Evolutionary conservation across 2,888 invertebrate species (phyloP), one percentile per base, ranked within the genome.

Genomic region (Drosophila phalerata): DNA sequence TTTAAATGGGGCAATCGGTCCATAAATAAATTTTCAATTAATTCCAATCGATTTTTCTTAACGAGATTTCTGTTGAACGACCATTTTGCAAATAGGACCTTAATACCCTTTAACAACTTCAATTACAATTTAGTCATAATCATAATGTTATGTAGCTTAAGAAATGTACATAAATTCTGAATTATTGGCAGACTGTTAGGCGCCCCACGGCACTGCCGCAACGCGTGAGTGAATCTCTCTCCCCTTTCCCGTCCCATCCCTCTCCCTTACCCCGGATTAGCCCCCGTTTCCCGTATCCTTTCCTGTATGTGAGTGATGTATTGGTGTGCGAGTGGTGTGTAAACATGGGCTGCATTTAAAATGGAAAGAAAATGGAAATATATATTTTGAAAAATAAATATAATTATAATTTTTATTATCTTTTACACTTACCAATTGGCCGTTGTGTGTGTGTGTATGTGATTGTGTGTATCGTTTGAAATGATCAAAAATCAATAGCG

Each of bases 101-200:
- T 60, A 47, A 68, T 66, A 76, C 63, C 67, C 64, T 63, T 70
- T 22, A 73, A 76, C 79, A 81, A 81, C 85, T 76, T 84, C 55
- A 65, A 47, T 81, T 81, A 81, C 66, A 78, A 43, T 5, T 5
- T 45, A 45, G 45, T 70, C 72, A 72, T 83, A 66, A 74, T 77
- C 71, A 66, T 63, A 55, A 57, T 68, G 37, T 77, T 73, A 67
- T 69, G 68, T 71, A 74, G 66, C 73, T 75, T 74, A 77, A 68
- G 51, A 85, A 74, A 74, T 78, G 60, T 81, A 73, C 79, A 84
- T 84, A 79, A 79, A 77, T 86, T 86, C 84, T 76, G 71, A 77
- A 81, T 79, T 73, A 73, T 81, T 86, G 88, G 84, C 76, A 78
- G 81, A 80, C 70, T 78, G 77, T 80, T 69, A 51, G 63, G 67